Evolutionary conservation across 2,888 invertebrate species (phyloP).

Genomic region (Lepidochitona cinerea): DNA sequence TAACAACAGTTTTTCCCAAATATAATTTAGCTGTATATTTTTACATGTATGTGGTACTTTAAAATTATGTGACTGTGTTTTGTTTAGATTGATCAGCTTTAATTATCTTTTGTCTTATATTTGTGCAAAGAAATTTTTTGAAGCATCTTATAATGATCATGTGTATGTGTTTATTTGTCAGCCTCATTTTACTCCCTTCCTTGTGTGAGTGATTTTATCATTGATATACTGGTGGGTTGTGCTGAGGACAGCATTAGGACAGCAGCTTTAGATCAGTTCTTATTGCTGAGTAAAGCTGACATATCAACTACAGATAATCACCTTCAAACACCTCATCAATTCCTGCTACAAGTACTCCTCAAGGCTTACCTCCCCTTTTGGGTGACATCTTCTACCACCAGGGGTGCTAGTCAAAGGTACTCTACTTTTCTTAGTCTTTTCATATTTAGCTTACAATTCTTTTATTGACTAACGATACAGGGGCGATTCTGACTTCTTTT

Average conservation of each 20-base stretch:
- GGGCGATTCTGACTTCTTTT: no score
- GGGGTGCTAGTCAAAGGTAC: conserved; percentile 71
- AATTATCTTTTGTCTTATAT: neutral
- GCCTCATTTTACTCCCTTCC: conserved; percentile 70
- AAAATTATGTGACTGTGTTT: no score
- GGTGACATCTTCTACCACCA: conserved; percentile 70
- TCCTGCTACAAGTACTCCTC: conserved; percentile 68
- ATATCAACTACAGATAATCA: conserved; percentile 30
- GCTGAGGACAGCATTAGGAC: conserved; percentile 67
- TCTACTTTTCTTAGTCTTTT: no score
- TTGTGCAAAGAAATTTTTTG: no score
- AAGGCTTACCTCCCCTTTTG: conserved; percentile 73
- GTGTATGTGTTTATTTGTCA: conserved; percentile 29
- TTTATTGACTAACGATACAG: no score
- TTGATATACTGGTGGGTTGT: conserved; percentile 72
- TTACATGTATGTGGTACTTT: no score
- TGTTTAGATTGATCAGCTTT: no score
- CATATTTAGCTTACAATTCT: no score
- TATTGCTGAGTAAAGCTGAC: conserved; percentile 64
- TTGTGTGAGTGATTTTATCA: conserved; percentile 71
- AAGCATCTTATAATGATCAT: no score
- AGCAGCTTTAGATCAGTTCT: conserved; percentile 71
- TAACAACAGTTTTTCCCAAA: no score
- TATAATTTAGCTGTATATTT: neutral
- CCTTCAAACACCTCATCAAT: conserved; percentile 64